A percentile compares a stretch with the other conserved stretches of the same genome.
phyloP scores from a whole-genome alignment of 1,140 invertebrate genomes.

The Aphelenchoides besseyi region DNA sequence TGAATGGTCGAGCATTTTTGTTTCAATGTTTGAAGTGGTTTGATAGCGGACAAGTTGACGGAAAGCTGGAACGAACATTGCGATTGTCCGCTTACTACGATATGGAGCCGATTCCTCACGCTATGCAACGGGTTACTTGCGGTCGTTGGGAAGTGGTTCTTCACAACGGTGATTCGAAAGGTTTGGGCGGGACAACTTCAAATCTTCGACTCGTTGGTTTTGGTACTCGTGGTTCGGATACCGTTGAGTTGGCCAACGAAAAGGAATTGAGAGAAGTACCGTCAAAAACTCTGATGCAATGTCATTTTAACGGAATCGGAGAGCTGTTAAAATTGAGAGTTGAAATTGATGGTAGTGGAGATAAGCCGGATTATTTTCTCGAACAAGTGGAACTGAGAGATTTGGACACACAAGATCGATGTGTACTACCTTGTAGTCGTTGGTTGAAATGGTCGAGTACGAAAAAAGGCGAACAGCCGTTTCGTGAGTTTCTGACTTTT shows the following conservation, averaged over 20 bases:
- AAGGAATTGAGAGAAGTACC: slow-evolving; percentile 35
- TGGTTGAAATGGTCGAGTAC: slow-evolving; percentile 47
- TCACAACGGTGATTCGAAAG: slow-evolving; percentile 28
- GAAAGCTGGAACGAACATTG: slow-evolving; percentile 42
- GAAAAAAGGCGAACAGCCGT: slow-evolving; percentile 44
- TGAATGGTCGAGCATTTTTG: slow-evolving; percentile 37
- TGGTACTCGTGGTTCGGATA: slow-evolving; percentile 31
- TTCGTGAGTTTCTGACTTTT: slow-evolving; percentile 44
- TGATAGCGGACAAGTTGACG: slow-evolving; percentile 47
- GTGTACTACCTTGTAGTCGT: slow-evolving; percentile 41
- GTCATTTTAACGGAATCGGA: slow-evolving; percentile 35
- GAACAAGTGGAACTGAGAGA: slow-evolving; percentile 34
- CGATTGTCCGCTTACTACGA: slow-evolving; percentile 41
- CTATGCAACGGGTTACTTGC: slow-evolving; percentile 17
- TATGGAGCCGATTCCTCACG: slow-evolving; percentile 38
- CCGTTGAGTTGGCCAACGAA: slow-evolving; percentile 23
- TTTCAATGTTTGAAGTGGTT: slow-evolving; percentile 53
- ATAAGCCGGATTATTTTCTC: slow-evolving; percentile 43
- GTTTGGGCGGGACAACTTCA: slow-evolving; percentile 47
- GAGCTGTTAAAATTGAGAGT: slow-evolving; percentile 46
- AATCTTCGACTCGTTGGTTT: slow-evolving; percentile 43
- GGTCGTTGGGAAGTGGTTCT: slow-evolving; percentile 45
- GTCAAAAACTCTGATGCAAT: slow-evolving; percentile 42
- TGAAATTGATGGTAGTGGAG: slow-evolving; percentile 41
- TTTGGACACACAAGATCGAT: slow-evolving; percentile 49